Percentiles rank a stretch among this genome's conserved stretches.
phyloP scores from a whole-genome alignment of 2,888 invertebrate species.

The Stomorhina lunata region DNA sequence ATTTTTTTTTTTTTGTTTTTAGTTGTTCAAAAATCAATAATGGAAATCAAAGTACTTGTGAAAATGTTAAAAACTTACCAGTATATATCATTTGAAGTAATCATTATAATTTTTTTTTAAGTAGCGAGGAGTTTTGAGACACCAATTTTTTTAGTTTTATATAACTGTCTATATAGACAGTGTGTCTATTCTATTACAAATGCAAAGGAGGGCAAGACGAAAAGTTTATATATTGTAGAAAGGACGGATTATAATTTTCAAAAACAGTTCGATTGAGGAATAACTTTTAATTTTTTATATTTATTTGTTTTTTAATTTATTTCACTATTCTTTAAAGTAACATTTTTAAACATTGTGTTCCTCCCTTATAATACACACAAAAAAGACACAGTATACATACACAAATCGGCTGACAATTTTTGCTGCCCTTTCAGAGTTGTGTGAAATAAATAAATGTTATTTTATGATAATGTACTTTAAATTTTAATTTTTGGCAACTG shows the following conservation, averaged over 20 bases:
- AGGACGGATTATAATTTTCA: constrained; percentile 24
- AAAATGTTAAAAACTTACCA: constrained; percentile 57
- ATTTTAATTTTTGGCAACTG: not conserved
- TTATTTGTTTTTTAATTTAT: not conserved
- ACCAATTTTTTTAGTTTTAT: not conserved
- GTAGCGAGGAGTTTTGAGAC: not conserved
- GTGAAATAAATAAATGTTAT: not conserved
- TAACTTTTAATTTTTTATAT: not conserved
- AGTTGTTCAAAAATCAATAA: too few relatives aligned
- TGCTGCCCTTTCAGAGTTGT: not conserved
- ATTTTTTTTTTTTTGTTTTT: too few relatives aligned
- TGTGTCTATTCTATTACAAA: not conserved
- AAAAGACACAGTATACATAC: constrained; percentile 57
- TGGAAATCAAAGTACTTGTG: too few relatives aligned
- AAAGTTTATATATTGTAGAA: not conserved
- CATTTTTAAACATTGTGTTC: constrained; percentile 18
- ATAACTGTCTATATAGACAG: not conserved
- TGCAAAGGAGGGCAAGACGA: not conserved
- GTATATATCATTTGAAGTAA: constrained; percentile 65
- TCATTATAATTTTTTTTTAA: constrained; percentile 39
- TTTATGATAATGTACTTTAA: not conserved
- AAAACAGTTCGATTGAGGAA: not conserved
- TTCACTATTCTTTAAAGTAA: not conserved
- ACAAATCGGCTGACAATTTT: constrained; percentile 44
- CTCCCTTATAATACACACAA: constrained; percentile 39